Evolutionary conservation across 2,113 vertebrate species (phyloP), one percentile per base, ranked within the genome.

Genomic region (Amblyornis subalaris): DNA sequence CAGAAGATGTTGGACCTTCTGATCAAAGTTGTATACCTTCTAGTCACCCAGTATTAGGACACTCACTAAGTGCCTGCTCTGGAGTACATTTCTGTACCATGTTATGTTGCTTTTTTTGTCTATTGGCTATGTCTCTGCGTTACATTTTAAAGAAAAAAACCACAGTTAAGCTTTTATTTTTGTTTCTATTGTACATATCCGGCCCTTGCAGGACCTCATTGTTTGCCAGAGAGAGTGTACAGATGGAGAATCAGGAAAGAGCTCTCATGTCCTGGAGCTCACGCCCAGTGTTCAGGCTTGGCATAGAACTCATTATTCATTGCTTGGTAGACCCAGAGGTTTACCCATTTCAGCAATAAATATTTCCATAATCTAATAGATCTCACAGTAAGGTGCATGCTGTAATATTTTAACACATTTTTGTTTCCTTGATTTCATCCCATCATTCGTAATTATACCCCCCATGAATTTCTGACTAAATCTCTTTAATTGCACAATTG

Each of bases 341-440:
- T 95, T 93, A 83, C 50, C 22, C 28, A 69, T 77, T 90, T 40
- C 48, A 89, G 65, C 7, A 94, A 90, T 78, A 90, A 94, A 94
- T 84, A 93, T 85, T 92, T 78, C 75, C 57, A 90, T 78, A 91
- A 87, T 87, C 48, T 93, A 89, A 92, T 50, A 94, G 76, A 90
- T 87, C 36, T 92, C 89, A 92, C 53, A 94, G 74, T 91, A 73
- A 84, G 73, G 40, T 10, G 50, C 61, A 71, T 0, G 15, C 44
- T 71, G 31, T 51, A 93, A 79, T 93, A 94, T 89, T 90, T 81
- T 72, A 90, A 57, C 57, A 93, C 36, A 50, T 80, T 92, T 92
- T 93, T 93, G 50, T 82, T 94, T 90, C 76, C 48, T 91, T 84
- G 73, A 90, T 92, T 96, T 96, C 45, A 82, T 90, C 65, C 93